A percentile compares a stretch with the other conserved stretches of the same genome.
Conservation (phyloP, 2,113 vertebrate species). For the Setophaga petechia region DNA sequence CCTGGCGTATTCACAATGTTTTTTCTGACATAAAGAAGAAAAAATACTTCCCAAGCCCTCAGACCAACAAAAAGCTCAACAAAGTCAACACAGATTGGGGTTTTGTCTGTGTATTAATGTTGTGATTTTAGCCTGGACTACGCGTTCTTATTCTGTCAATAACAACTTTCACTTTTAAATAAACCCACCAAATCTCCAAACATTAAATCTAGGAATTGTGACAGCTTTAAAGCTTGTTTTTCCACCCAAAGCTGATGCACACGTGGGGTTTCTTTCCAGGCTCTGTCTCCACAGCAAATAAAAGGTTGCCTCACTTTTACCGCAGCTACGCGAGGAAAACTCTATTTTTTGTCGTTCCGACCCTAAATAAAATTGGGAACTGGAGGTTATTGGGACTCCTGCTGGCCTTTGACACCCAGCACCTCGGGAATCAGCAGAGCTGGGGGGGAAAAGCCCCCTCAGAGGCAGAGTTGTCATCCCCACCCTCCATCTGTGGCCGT, state of each 20-base stretch:
- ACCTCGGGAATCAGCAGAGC: conserved; percentile 10
- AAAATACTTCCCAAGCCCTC: background rate
- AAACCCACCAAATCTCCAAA: conserved; percentile 4
- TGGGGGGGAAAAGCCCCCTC: conserved; percentile 6
- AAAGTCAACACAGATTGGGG: background rate
- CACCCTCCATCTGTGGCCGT: conserved; percentile 35
- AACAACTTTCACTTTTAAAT: background rate
- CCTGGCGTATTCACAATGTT: background rate
- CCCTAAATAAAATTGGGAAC: background rate
- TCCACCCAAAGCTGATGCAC: background rate
- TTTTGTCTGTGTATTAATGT: background rate
- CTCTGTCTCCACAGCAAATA: background rate
- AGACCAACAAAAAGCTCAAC: background rate
- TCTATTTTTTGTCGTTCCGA: background rate
- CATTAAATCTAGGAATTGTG: background rate
- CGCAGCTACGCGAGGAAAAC: background rate
- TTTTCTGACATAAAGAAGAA: background rate
- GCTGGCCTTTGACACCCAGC: conserved; percentile 48
- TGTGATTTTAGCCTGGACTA: conserved; percentile 16
- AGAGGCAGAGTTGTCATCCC: conserved; percentile 28
- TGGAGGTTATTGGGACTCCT: conserved; percentile 2
- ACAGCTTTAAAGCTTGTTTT: conserved; percentile 17
- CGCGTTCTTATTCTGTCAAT: background rate
- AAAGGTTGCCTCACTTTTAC: background rate
- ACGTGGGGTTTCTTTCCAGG: background rate